Conservation (phyloP, 1,140 invertebrate genomes). For the Philopotamus ludificatus region DNA sequence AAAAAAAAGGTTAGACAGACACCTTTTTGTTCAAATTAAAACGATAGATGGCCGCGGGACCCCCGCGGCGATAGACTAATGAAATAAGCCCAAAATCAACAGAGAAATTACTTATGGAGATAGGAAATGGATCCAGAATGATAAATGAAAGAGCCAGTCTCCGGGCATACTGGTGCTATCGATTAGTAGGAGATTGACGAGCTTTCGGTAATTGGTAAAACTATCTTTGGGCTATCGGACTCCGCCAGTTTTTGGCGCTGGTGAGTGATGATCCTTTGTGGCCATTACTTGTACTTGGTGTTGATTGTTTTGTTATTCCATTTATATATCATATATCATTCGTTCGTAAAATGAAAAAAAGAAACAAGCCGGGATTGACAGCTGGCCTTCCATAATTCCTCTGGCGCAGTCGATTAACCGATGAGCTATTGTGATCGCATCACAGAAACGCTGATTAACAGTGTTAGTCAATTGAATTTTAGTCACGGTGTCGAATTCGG, state of each 20-base stretch:
- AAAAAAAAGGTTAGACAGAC: slow-evolving; percentile 23
- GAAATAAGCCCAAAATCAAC: slow-evolving; percentile 60
- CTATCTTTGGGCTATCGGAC: slow-evolving; percentile 24
- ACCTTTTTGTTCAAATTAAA: slow-evolving; percentile 38
- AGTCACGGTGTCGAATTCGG: too few species aligned
- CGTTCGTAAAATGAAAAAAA: too few species aligned
- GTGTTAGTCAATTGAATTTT: too few species aligned
- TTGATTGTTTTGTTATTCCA: slow-evolving; percentile 22
- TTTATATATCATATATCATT: slow-evolving; percentile 6
- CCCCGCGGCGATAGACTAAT: slow-evolving; percentile 54
- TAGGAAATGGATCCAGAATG: slow-evolving; percentile 28
- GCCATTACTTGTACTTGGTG: slow-evolving; percentile 14
- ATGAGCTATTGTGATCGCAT: too few species aligned
- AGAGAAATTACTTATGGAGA: slow-evolving; percentile 43
- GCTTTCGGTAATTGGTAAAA: slow-evolving; percentile 35
- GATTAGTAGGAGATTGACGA: slow-evolving; percentile 23
- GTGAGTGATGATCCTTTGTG: slow-evolving; percentile 22
- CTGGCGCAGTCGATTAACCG: too few species aligned
- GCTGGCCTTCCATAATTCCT: too few species aligned
- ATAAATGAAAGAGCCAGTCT: slow-evolving; percentile 30
- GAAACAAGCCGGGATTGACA: too few species aligned
- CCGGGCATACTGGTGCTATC: slow-evolving; percentile 16
- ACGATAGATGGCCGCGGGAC: slow-evolving; percentile 29
- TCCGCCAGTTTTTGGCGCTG: slow-evolving; percentile 1
- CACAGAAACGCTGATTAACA: too few species aligned